phyloP scores from a whole-genome alignment of 2,113 vertebrate species.

The Thermophis baileyi region DNA sequence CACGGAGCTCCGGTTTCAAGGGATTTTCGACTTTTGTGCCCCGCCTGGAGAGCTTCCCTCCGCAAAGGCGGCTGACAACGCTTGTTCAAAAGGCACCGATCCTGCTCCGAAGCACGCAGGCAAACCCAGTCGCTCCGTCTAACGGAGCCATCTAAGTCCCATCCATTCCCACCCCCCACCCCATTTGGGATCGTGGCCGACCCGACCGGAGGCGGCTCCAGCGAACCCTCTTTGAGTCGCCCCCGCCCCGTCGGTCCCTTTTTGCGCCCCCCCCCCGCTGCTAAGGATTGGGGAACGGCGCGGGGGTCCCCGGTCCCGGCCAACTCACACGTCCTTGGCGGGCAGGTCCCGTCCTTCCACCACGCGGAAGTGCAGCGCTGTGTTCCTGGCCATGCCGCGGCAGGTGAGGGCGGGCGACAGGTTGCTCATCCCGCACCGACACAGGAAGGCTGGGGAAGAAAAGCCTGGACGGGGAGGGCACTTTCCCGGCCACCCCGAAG shows the following conservation, averaged over 20 bases:
- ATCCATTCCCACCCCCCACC: too few species aligned
- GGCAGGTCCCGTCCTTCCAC: constrained; percentile 87
- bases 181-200: too few species aligned
- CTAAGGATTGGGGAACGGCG: background rate
- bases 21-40: too few species aligned
- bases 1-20: too few species aligned
- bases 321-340: constrained; percentile 88
- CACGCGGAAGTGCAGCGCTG: constrained; percentile 83
- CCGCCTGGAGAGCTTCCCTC: too few species aligned
- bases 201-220: too few species aligned
- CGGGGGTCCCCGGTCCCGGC: background rate
- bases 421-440: background rate
- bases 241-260: background rate
- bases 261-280: background rate
- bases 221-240: background rate
- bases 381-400: constrained; percentile 76
- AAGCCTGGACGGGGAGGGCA: fast-evolving
- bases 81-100: too few species aligned
- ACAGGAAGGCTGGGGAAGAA: background rate
- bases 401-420: background rate
- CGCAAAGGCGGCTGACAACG: too few species aligned
- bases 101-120: too few species aligned
- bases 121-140: background rate
- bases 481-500: background rate
- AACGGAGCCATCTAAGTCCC: too few species aligned